phyloP scores from a whole-genome alignment of 35 echinoderm and acorn worm genomes.

The Stichopus chloronotus region DNA sequence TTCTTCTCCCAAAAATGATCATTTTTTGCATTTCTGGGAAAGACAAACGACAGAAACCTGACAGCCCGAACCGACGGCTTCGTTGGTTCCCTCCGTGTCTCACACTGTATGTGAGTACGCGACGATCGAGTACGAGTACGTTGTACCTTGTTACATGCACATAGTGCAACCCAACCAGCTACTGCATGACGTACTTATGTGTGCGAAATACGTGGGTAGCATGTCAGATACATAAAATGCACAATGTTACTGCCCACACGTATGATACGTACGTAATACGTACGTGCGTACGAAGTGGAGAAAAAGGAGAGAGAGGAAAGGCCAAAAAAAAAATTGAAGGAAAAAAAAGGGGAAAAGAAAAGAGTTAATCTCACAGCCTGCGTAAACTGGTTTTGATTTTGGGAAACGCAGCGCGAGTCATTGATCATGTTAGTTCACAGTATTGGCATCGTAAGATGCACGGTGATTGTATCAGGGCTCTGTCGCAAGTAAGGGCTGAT shows the following conservation, averaged over 20 bases:
- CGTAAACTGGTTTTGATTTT: background rate
- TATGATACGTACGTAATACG: background rate
- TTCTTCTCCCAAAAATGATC: slow-evolving; percentile 45
- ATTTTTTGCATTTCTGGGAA: slow-evolving; percentile 35
- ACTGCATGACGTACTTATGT: slow-evolving; percentile 1
- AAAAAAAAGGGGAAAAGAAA: too few relatives aligned
- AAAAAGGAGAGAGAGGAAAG: background rate
- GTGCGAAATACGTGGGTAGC: background rate
- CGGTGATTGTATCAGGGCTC: too few relatives aligned
- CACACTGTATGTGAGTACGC: background rate
- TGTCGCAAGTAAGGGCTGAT: too few relatives aligned
- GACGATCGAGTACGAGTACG: too few relatives aligned
- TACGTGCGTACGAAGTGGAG: background rate
- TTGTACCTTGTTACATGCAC: background rate
- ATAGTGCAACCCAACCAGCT: background rate
- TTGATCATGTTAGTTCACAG: too few relatives aligned
- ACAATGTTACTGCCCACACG: background rate
- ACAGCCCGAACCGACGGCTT: background rate
- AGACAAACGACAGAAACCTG: background rate
- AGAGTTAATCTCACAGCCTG: background rate
- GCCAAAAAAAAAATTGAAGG: too few relatives aligned
- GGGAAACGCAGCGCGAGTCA: too few relatives aligned
- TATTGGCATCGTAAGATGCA: too few relatives aligned
- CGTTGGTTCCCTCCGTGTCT: background rate
- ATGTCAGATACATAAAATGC: background rate